Base-by-base conservation (phyloP, 2,113 vertebrate genomes). In the Alethe diademata region DNA sequence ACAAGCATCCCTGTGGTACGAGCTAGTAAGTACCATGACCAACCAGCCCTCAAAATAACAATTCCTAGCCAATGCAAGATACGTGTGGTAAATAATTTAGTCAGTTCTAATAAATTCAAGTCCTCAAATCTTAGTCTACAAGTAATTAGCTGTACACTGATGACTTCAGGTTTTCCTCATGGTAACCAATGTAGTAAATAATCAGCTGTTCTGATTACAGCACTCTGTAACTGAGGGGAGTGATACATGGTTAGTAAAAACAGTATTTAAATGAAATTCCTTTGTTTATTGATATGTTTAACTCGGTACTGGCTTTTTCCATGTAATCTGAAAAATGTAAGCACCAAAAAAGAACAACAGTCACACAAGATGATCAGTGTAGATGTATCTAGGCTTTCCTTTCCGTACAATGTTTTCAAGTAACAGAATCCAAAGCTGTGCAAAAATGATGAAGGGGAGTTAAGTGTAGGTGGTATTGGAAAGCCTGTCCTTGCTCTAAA, bases 341-440 rank as follows among this genome's bases (percentile, higher is more conserved):
- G 95, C 94, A 96, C 95, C 96, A 92, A 60, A 91, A 62, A 75
- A 65, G 40, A 92, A 66, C 28, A 85, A 45, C 38, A 74, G 35
- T 73, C 74, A 70, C 69, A 74, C 51, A 38, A 45, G 56, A 88
- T 57, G 69, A 60, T 83, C 74, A 53, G 22, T 38, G 86, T 66
- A 81, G 66, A 81, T 14, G 1, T 24, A 29, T 48, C 73, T 45
- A 70, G 92, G 65, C 73, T 89, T 78, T 86, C 86, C 47, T 79
- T 88, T 23, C 33, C 2, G 53, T 54, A 88, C 60, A 69, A 10
- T 4, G 14, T 70, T 93, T 96, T 96, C 95, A 97, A 97, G 94
- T 96, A 96, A 96, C 84, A 86, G 84, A 96, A 90, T 70, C 75
- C 89, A 95, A 96, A 93, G 45, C 66, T 70, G 50, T 83, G 70